Conservation (phyloP, 2,797 vertebrate species). For the Sebastes cheni region DNA sequence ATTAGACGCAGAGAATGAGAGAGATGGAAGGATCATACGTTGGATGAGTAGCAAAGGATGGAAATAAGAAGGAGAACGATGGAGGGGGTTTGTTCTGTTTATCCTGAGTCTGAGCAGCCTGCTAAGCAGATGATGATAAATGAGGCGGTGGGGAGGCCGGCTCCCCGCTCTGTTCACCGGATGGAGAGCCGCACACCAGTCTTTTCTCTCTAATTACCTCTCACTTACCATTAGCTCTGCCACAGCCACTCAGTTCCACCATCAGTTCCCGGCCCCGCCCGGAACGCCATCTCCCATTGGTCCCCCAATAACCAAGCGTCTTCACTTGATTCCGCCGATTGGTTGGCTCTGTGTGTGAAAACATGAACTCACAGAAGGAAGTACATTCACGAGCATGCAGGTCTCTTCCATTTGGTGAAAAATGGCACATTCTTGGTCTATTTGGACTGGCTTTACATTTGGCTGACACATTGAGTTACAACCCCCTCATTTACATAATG, state of each 20-base stretch:
- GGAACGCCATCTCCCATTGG: conserved; percentile 52
- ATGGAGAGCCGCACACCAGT: conserved; percentile 74
- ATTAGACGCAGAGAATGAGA: conserved; percentile 31
- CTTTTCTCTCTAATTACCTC: conserved; percentile 84
- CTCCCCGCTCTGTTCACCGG: conserved; percentile 66
- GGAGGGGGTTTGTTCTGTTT: conserved; percentile 74
- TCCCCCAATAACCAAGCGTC: conserved; percentile 19
- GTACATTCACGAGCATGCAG: background rate
- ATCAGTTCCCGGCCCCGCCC: conserved; percentile 66
- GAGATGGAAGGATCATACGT: conserved; percentile 18
- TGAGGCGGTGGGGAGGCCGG: conserved; percentile 71
- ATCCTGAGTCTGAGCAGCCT: conserved; percentile 74
- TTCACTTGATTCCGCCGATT: conserved; percentile 21
- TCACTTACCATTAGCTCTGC: conserved; percentile 83
- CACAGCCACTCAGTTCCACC: conserved; percentile 72
- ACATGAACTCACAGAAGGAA: background rate
- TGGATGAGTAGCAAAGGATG: conserved; percentile 39
- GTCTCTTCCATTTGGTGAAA: background rate
- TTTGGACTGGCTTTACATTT: background rate
- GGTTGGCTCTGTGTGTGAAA: conserved; percentile 21
- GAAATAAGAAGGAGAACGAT: conserved; percentile 54
- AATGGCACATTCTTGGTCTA: too few relatives aligned
- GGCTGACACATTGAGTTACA: too few relatives aligned
- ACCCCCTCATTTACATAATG: too few relatives aligned
- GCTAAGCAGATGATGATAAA: conserved; percentile 86